A percentile compares a stretch with the other conserved stretches of the same genome.
Evolutionary conservation across 2,113 vertebrate species (phyloP).

Genomic region (Haemorhous mexicanus): DNA sequence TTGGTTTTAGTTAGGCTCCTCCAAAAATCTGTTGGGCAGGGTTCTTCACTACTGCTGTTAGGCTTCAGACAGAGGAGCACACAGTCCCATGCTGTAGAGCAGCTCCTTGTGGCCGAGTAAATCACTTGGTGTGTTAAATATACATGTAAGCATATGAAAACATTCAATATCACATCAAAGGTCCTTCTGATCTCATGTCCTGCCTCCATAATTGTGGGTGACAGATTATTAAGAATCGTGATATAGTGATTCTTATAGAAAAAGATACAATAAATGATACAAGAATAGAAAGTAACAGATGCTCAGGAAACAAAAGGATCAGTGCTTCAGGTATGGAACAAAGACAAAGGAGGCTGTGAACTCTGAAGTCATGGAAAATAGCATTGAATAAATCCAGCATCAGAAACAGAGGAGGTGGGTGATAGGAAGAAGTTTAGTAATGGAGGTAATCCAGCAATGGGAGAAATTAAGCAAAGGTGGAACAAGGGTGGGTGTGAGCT

Average conservation of each 20-base stretch:
- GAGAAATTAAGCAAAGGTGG: neutral
- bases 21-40: neutral
- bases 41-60: neutral
- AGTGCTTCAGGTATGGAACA: neutral
- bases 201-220: neutral
- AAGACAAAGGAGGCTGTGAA: neutral
- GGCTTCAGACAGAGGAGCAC: neutral
- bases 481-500: neutral
- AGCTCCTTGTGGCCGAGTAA: neutral
- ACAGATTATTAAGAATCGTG: neutral
- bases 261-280: neutral
- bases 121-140: neutral
- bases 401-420: neutral
- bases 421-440: neutral
- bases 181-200: neutral
- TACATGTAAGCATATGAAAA: neutral
- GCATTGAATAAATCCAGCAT: neutral
- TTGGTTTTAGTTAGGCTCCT: neutral
- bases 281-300: neutral
- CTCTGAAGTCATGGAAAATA: neutral
- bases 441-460: neutral
- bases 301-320: neutral
- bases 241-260: neutral
- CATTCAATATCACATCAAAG: neutral
- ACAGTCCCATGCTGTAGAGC: neutral